Evolutionary conservation across 2,888 invertebrate species (phyloP).

Genomic region (Mythimna impura): DNA sequence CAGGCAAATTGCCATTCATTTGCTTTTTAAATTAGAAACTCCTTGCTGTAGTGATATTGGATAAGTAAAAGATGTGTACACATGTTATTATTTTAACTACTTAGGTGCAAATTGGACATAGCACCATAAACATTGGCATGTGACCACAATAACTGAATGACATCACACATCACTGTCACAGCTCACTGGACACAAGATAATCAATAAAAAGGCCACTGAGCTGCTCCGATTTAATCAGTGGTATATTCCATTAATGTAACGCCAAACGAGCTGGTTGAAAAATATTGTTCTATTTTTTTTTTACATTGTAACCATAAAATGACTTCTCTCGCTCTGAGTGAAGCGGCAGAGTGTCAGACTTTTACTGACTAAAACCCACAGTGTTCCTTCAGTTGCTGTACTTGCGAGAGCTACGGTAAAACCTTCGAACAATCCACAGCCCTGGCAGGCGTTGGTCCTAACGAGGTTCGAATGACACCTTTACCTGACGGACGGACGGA

Average conservation of each 20-base stretch:
- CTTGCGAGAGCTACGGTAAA: too few relatives aligned
- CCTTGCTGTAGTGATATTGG: neutral
- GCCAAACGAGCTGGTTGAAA: slow-evolving; percentile 1
- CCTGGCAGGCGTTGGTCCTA: too few relatives aligned
- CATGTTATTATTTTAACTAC: neutral
- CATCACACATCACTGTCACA: slow-evolving; percentile 29
- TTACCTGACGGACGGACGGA: too few relatives aligned
- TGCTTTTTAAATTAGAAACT: neutral
- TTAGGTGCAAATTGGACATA: neutral
- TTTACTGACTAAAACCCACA: too few relatives aligned
- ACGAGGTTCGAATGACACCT: too few relatives aligned
- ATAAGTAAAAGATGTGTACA: neutral
- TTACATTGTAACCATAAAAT: too few relatives aligned
- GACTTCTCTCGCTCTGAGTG: too few relatives aligned
- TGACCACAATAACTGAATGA: slow-evolving; percentile 27
- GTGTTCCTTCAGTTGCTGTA: too few relatives aligned
- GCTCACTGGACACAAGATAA: slow-evolving; percentile 17
- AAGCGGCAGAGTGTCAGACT: too few relatives aligned
- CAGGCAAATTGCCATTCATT: neutral
- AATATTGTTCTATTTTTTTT: slow-evolving; percentile 1
- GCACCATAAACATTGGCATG: slow-evolving; percentile 4
- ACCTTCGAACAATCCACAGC: too few relatives aligned
- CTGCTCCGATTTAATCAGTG: slow-evolving; percentile 15
- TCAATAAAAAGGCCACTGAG: slow-evolving; percentile 42
- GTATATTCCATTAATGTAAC: slow-evolving; percentile 29